phyloP scores from a whole-genome alignment of 2,797 vertebrate genomes.

The Cephalopachus bancanus region DNA sequence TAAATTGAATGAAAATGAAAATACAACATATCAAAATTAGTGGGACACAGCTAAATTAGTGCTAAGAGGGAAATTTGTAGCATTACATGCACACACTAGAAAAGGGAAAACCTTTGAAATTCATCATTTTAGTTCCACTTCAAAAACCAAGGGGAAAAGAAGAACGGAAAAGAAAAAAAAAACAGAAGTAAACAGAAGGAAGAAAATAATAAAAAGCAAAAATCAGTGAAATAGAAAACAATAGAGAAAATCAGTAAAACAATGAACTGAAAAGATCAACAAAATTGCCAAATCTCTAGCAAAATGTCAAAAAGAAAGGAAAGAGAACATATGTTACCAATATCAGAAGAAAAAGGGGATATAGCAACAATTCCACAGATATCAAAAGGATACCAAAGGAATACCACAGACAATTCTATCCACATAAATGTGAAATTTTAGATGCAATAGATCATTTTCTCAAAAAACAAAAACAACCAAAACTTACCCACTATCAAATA shows the following conservation, averaged over 20 bases:
- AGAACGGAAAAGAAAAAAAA: not conserved
- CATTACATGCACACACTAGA: not conserved
- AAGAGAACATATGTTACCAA: not conserved
- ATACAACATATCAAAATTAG: not conserved
- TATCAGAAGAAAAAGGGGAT: not conserved
- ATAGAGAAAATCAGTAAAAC: not conserved
- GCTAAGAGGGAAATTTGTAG: not conserved
- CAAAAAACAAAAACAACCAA: not conserved
- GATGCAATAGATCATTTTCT: not conserved
- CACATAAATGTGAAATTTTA: not conserved
- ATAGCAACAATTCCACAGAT: not conserved
- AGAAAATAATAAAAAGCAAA: not conserved
- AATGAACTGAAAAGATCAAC: not conserved
- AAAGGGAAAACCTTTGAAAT: not conserved
- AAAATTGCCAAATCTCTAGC: not conserved
- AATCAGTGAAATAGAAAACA: not conserved
- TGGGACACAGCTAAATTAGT: not conserved
- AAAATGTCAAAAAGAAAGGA: not conserved
- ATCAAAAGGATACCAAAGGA: not conserved
- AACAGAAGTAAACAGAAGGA: not conserved
- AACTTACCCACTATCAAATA: not conserved
- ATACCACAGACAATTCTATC: not conserved
- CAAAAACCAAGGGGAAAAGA: not conserved
- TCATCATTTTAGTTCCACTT: not conserved
- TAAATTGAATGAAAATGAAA: slow-evolving; percentile 17